Evolutionary conservation across 2,113 vertebrate species (phyloP).

Genomic region (Microcebus ravelobensis): DNA sequence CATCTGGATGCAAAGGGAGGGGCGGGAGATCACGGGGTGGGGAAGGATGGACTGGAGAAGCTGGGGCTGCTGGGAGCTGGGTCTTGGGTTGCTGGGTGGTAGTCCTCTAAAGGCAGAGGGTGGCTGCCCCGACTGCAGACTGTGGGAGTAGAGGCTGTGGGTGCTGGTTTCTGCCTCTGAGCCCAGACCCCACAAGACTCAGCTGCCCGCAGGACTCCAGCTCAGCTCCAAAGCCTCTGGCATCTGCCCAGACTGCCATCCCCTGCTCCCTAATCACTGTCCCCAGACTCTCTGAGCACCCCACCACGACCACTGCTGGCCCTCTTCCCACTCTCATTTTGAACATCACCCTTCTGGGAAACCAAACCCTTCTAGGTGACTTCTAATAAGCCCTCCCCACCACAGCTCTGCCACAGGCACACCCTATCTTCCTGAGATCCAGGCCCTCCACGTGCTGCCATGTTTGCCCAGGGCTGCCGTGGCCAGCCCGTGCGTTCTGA

Average conservation of each 20-base stretch:
- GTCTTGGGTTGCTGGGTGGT: neutral
- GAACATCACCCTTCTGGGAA: neutral
- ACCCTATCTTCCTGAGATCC: neutral
- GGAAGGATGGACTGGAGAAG: conserved; percentile 28
- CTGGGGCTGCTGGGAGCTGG: neutral
- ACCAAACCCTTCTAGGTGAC: neutral
- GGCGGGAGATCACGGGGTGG: conserved; percentile 5
- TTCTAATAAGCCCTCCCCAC: neutral
- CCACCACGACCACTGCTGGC: too few species aligned
- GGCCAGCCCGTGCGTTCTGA: accelerated
- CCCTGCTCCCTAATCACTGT: neutral
- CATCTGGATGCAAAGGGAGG: conserved; percentile 5
- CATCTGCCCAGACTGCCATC: accelerated
- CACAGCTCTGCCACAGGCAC: too few species aligned
- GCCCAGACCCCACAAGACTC: too few species aligned
- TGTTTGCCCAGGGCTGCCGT: neutral
- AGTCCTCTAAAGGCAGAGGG: neutral
- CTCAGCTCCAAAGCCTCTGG: neutral
- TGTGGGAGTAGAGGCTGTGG: accelerated
- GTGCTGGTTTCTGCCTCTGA: neutral
- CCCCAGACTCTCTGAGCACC: neutral
- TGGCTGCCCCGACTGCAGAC: neutral
- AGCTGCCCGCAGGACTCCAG: neutral
- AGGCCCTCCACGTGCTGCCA: neutral
- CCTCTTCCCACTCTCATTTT: neutral